phyloP scores from a whole-genome alignment of 2,888 invertebrate species.

The Graphium colonna region DNA sequence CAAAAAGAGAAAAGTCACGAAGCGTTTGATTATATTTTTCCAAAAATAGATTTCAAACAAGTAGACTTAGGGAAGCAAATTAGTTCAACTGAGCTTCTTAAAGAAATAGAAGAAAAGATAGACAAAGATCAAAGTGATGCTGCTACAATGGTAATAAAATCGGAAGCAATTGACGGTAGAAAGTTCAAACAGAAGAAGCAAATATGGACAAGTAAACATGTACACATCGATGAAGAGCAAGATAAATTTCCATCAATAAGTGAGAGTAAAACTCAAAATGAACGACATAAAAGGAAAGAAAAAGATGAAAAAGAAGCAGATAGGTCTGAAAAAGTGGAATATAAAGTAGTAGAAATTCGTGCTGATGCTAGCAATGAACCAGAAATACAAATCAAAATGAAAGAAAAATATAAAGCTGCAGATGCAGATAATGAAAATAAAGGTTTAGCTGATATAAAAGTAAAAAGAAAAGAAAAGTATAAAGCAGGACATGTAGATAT shows the following conservation, averaged over 20 bases:
- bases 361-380: background rate
- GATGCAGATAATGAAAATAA: slow-evolving; percentile 22
- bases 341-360: slow-evolving; percentile 1
- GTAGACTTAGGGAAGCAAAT: slow-evolving; percentile 25
- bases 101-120: slow-evolving; percentile 43
- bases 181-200: slow-evolving; percentile 18
- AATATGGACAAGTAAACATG: slow-evolving; percentile 14
- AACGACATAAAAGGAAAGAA: slow-evolving; percentile 6
- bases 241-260: background rate
- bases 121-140: slow-evolving; percentile 23
- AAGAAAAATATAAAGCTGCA: too few species aligned
- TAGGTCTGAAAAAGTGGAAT: slow-evolving; percentile 1
- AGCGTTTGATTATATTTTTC: slow-evolving; percentile 49
- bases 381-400: slow-evolving; percentile 4
- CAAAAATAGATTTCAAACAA: slow-evolving; percentile 27
- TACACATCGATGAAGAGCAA: slow-evolving; percentile 16
- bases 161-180: slow-evolving; percentile 7
- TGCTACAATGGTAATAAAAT: slow-evolving; percentile 28
- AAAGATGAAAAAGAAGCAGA: background rate
- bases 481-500: slow-evolving; percentile 11
- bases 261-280: background rate
- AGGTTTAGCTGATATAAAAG: slow-evolving; percentile 1
- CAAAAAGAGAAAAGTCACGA: slow-evolving; percentile 30
- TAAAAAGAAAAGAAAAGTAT: too few species aligned
- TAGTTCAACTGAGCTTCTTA: slow-evolving; percentile 52